A percentile compares a stretch with the other conserved stretches of the same genome.
Conservation (phyloP, 2,888 invertebrate genomes). For the Coleophora deauratella region DNA sequence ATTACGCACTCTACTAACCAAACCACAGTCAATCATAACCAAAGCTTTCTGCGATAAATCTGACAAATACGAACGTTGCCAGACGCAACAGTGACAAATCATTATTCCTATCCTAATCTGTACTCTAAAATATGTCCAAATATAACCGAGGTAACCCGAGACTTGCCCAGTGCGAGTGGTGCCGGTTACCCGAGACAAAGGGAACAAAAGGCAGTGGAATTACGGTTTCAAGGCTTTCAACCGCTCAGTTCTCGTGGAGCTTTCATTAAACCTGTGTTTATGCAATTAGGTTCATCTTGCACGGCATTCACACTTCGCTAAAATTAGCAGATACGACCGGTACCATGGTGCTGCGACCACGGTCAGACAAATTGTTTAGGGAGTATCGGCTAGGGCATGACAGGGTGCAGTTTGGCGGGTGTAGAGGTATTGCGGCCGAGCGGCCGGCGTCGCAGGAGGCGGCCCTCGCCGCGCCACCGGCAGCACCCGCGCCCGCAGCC, state of each 20-base stretch:
- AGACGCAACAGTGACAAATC: too few relatives aligned
- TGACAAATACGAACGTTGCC: too few relatives aligned
- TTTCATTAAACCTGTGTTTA: conserved; percentile 44
- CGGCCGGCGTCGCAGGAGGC: background rate
- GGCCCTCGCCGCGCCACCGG: conserved; percentile 16
- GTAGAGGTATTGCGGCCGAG: too few relatives aligned
- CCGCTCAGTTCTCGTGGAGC: conserved; percentile 31
- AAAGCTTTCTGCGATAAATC: too few relatives aligned
- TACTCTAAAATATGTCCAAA: too few relatives aligned
- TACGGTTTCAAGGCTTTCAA: conserved; percentile 42
- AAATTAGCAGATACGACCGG: background rate
- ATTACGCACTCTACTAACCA: too few relatives aligned
- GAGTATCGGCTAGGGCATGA: conserved; percentile 20
- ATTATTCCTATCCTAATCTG: too few relatives aligned
- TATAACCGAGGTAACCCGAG: too few relatives aligned
- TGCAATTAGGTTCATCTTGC: conserved; percentile 33
- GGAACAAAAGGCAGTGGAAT: conserved; percentile 43
- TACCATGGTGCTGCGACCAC: too few relatives aligned
- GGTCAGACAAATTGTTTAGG: conserved; percentile 34
- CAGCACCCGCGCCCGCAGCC: conserved; percentile 12
- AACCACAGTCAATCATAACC: too few relatives aligned
- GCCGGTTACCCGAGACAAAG: conserved; percentile 35
- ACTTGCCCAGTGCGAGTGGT: conserved; percentile 19
- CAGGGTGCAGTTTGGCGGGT: too few relatives aligned
- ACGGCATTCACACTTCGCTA: conserved; percentile 7